Percentiles rank a stretch among this genome's conserved stretches.
phyloP scores from a whole-genome alignment of 2,797 vertebrate genomes.

The Valencia hispanica region DNA sequence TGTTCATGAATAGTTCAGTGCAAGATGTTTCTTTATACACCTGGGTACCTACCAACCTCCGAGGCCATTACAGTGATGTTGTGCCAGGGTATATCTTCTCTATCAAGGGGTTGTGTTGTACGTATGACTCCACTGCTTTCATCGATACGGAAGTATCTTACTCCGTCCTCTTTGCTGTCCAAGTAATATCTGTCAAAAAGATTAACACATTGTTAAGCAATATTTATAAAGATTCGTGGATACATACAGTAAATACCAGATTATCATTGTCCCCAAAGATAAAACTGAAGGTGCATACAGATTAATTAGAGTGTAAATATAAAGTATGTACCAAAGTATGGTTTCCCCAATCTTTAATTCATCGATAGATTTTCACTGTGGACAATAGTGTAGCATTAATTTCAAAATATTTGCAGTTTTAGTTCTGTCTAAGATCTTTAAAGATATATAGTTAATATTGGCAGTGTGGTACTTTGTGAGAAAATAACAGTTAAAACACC shows the following conservation, averaged over 20 bases:
- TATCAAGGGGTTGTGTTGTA: constrained; percentile 90
- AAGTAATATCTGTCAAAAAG: constrained; percentile 87
- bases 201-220: not conserved
- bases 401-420: too few species aligned
- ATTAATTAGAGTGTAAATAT: not conserved
- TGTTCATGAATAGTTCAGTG: not conserved
- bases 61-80: constrained; percentile 96
- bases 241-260: not conserved
- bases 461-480: too few species aligned
- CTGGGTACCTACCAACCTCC: constrained; percentile 89
- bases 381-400: too few species aligned
- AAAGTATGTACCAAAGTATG: not conserved
- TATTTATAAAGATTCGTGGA: not conserved
- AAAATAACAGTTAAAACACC: too few species aligned
- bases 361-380: too few species aligned
- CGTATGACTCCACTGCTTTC: constrained; percentile 89
- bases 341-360: too few species aligned
- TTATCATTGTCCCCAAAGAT: not conserved
- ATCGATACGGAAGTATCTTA: constrained; percentile 90
- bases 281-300: not conserved
- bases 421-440: too few species aligned
- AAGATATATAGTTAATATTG: too few species aligned
- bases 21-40: not conserved
- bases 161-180: constrained; percentile 83
- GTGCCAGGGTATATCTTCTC: constrained; percentile 91